Evolutionary conservation across 2,113 vertebrate species (phyloP), one percentile per base, ranked within the genome.

Genomic region (Pluvialis apricaria): DNA sequence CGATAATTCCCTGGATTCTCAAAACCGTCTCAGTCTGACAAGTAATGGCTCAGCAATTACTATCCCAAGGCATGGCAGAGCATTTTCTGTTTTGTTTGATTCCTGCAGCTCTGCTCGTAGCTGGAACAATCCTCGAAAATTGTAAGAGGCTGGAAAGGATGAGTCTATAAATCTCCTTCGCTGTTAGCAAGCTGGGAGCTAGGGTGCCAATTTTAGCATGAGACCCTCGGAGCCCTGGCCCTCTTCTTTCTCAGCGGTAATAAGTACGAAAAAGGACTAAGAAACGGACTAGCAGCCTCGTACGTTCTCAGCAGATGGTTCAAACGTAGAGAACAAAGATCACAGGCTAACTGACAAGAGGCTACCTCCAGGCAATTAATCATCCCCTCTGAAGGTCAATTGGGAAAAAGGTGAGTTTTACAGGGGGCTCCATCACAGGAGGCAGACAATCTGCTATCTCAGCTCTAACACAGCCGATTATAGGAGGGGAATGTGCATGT

Each of bases 311-410:
- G 98, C 98, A 99, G 98, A 99, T 98, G 98, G 98, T 98, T 97
- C 96, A 97, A 97, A 98, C 94, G 47, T 55, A 85, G 97, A 96
- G 97, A 98, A 97, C 97, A 98, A 98, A 98, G 99, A 99, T 98
- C 98, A 98, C 97, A 97, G 97, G 97, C 97, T 98, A 98, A 98
- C 97, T 98, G 98, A 98, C 98, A 99, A 98, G 97, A 98, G 97
- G 95, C 91, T 94, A 98, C 97, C 97, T 99, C 97, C 96, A 97
- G 97, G 98, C 97, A 98, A 98, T 99, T 99, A 98, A 98, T 99
- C 98, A 99, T 98, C 68, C 42, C 70, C 96, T 97, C 97, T 97
- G 98, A 98, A 99, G 98, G 99, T 98, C 97, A 97, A 18, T 5
- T 86, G 51, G 96, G 97, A 98, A 98, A 98, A 98, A 98, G 98